A percentile compares a stretch with the other conserved stretches of the same genome.
phyloP scores from a whole-genome alignment of 2,113 vertebrate genomes.

The Ammodytes marinus region DNA sequence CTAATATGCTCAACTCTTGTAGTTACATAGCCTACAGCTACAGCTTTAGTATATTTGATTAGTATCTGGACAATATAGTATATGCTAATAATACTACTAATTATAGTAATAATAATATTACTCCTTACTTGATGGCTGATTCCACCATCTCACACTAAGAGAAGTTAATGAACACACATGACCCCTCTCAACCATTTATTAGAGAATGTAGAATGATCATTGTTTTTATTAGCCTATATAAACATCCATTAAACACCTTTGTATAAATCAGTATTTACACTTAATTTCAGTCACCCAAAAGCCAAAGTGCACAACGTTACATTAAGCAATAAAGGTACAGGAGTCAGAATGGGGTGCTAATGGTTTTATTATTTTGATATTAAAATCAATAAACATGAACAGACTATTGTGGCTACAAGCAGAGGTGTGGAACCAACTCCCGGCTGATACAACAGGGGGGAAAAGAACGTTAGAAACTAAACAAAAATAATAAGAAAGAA shows the following conservation, averaged over 20 bases:
- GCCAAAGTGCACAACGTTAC: background rate
- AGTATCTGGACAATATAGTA: too few species aligned
- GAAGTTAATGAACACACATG: too few species aligned
- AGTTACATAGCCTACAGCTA: too few species aligned
- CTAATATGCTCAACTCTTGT: too few species aligned
- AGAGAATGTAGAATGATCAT: too few species aligned
- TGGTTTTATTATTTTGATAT: slow-evolving; percentile 86
- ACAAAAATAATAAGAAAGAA: slow-evolving; percentile 27
- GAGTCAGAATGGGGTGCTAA: slow-evolving; percentile 77
- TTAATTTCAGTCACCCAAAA: background rate
- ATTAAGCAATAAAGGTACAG: slow-evolving; percentile 8
- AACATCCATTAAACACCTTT: background rate
- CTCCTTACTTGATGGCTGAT: too few species aligned
- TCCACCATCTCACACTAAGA: too few species aligned
- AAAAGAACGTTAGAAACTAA: slow-evolving; percentile 67
- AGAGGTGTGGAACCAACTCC: slow-evolving; percentile 86
- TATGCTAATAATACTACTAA: too few species aligned
- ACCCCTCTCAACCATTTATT: too few species aligned
- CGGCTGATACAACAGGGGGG: slow-evolving; percentile 82
- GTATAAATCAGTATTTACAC: background rate
- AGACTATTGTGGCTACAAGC: slow-evolving; percentile 89
- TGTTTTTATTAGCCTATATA: too few species aligned
- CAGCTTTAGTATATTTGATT: too few species aligned
- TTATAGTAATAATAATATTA: too few species aligned
- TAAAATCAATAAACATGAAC: slow-evolving; percentile 88